Evolutionary conservation across 92 coral and sea anemone genomes (phyloP).

Genomic region (Scolanthus callimorphus): DNA sequence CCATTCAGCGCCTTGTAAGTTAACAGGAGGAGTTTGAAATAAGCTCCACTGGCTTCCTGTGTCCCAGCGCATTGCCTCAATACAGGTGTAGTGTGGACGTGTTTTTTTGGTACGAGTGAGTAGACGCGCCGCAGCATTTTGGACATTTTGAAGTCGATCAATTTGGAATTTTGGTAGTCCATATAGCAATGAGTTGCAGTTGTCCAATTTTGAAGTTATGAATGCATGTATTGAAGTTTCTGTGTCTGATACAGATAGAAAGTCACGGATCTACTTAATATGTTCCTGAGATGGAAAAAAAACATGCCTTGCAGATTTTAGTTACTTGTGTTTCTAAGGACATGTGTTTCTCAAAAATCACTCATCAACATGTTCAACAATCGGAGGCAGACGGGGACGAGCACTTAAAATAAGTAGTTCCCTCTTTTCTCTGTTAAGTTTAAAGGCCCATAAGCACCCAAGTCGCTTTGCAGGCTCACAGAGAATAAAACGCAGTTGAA

Average conservation of each 20-base stretch:
- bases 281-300: background rate
- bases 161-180: background rate
- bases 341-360: background rate
- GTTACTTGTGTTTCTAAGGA: too few relatives aligned
- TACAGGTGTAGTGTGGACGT: background rate
- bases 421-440: constrained; percentile 14
- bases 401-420: constrained; percentile 32
- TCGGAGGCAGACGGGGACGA: constrained; percentile 29
- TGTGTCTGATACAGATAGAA: background rate
- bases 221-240: background rate
- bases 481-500: too few relatives aligned
- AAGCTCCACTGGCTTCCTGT: too few relatives aligned
- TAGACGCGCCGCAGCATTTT: background rate
- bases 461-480: too few relatives aligned
- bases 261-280: background rate
- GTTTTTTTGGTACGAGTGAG: background rate
- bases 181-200: background rate
- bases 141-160: background rate
- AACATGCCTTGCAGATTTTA: constrained; percentile 22
- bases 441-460: too few relatives aligned
- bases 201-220: background rate
- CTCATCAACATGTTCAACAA: constrained; percentile 14
- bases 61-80: too few relatives aligned
- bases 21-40: too few relatives aligned
- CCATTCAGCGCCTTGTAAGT: too few relatives aligned